phyloP scores from a whole-genome alignment of 1,140 invertebrate genomes.

The Eupristina koningsbergeri region DNA sequence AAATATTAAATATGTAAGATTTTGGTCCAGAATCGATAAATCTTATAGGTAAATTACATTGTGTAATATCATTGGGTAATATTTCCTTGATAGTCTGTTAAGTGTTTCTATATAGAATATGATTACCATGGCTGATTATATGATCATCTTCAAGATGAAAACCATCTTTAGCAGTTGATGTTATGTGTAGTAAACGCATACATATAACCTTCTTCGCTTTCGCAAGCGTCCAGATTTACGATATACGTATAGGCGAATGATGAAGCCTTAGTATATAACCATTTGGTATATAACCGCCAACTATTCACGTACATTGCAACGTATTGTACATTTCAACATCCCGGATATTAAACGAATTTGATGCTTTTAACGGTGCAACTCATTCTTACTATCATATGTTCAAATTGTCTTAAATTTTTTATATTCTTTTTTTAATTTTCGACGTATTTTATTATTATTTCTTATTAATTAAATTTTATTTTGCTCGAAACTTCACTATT shows the following conservation, averaged over 20 bases:
- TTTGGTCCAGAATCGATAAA: no score
- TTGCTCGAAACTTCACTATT: no score
- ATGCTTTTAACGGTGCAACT: not conserved
- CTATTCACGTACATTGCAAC: not conserved
- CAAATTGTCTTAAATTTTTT: not conserved
- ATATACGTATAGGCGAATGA: not conserved
- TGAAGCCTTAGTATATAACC: conserved; percentile 1
- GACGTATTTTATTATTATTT: no score
- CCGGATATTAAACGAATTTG: not conserved
- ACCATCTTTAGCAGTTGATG: conserved; percentile 19
- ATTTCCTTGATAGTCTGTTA: not conserved
- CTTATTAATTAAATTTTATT: no score
- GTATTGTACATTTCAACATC: not conserved
- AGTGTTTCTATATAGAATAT: not conserved
- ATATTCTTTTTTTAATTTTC: no score
- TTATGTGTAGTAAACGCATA: not conserved
- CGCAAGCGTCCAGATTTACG: conserved; percentile 4
- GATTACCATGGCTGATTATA: not conserved
- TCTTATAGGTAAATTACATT: no score
- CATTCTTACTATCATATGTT: not conserved
- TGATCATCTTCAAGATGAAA: not conserved
- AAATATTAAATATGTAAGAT: no score
- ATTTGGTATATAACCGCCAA: not conserved
- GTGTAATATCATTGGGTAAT: no score
- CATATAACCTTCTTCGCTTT: not conserved